phyloP scores from a whole-genome alignment of 2,797 vertebrate genomes.

The Microctenopoma lineatum region DNA sequence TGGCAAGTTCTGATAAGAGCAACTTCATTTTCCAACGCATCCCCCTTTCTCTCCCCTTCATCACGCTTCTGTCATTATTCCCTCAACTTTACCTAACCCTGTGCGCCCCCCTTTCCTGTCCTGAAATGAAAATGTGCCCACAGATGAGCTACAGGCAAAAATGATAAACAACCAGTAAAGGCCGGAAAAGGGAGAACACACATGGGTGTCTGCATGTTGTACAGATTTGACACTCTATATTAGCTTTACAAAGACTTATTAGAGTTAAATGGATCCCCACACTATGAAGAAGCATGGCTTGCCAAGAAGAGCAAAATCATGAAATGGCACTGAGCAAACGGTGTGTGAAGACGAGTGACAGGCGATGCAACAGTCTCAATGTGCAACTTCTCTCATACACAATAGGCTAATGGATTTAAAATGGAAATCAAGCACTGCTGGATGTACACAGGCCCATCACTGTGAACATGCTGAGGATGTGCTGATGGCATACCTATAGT shows the following conservation, averaged over 20 bases:
- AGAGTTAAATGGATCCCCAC: slow-evolving; percentile 62
- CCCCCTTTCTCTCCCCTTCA: slow-evolving; percentile 58
- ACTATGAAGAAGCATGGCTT: slow-evolving; percentile 44
- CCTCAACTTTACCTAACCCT: slow-evolving; percentile 17
- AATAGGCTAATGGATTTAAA: slow-evolving; percentile 51
- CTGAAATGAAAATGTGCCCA: slow-evolving; percentile 62
- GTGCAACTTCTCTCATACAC: slow-evolving; percentile 47
- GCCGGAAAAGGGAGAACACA: slow-evolving; percentile 6
- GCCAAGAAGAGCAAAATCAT: slow-evolving; percentile 39
- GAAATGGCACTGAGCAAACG: slow-evolving; percentile 62
- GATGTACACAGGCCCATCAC: slow-evolving; percentile 56
- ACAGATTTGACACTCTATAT: slow-evolving; percentile 38
- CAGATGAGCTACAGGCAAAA: slow-evolving; percentile 45
- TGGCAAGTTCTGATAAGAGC: slow-evolving; percentile 80
- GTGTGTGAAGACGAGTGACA: slow-evolving; percentile 56
- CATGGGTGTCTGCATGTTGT: slow-evolving; percentile 13
- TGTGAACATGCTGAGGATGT: slow-evolving; percentile 49
- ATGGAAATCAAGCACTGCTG: slow-evolving; percentile 63
- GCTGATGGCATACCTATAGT: slow-evolving; percentile 51
- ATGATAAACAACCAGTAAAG: slow-evolving; percentile 22
- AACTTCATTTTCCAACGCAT: slow-evolving; percentile 73
- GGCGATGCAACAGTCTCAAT: slow-evolving; percentile 56
- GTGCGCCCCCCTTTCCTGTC: slow-evolving; percentile 7
- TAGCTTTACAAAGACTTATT: slow-evolving; percentile 70
- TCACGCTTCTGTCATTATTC: slow-evolving; percentile 69